Base-by-base conservation (phyloP, 2,113 vertebrate species). In the Seriola rivoliana region DNA sequence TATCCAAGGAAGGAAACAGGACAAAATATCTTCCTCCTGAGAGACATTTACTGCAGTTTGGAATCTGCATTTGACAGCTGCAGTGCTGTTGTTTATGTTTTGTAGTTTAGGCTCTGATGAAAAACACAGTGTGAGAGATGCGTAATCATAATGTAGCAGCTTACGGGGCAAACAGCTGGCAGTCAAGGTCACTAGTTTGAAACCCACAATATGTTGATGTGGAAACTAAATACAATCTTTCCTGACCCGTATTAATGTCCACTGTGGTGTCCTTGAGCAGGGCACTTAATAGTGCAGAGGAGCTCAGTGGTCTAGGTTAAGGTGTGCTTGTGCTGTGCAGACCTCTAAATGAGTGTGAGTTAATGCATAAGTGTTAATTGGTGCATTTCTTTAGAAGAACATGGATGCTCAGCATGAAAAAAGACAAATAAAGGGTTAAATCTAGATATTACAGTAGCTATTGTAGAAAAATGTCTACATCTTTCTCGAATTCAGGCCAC, bases 41-140 rank as follows among this genome's bases (percentile, higher is more conserved):
- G 86, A 89, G 60, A 73, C 21, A 25, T 80, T 85, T 75, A 25
- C 72, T 69, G 50, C 64, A 16, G 64, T 85, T 79, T 85, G 34
- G 64, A 83, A 87, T 85, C 62, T 82, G 63, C 64, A 67, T 85
- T 68, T 76, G 81, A 73, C 64, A 78, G 85, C 77, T 88, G 83
- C 71, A 25, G 8, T 19, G 69, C 75, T 63, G 54, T 67, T 62
- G 78, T 85, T 88, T 85, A 78, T 88, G 77, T 72, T 74, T 71
- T 76, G 50, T 70, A 48, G 46, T 85, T 81, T 84, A 12, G 34
- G 54, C 78, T 76, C 67, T 89, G 88, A 87, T 91, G 88, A 88
- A 87, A 75, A 83, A 75, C 71, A 82, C 44, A 74, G 81, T 50
- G 60, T 40, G 75, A 68, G 29, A 46, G 42, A 72, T 64, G 67